These are phyloP conservation scores for Lordiphosa fenestrarum DNA, from an alignment of 2,888 invertebrate species.

Conservation along the genomic window DNA sequence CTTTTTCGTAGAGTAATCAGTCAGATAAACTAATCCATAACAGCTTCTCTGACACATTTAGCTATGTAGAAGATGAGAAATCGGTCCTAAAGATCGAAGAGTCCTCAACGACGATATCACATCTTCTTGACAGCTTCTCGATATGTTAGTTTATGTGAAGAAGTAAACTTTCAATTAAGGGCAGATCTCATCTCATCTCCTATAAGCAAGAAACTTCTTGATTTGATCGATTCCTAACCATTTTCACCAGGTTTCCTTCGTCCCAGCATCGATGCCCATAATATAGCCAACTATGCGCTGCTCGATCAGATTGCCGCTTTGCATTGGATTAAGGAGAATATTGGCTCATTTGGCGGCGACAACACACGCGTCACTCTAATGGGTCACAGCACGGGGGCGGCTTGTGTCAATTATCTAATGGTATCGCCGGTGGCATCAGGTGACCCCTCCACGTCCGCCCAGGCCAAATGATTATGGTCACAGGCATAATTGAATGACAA, in stretches of 20 bases:
- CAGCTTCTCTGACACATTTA: no score
- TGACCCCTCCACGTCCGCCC: conserved; percentile 56
- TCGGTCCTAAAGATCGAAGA: no score
- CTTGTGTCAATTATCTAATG: conserved; percentile 95
- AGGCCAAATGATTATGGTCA: conserved; percentile 3
- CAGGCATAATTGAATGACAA: conserved; percentile 13
- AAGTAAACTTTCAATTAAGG: no score
- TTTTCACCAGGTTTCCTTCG: conserved; percentile 87
- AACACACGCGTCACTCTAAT: conserved; percentile 92
- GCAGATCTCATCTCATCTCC: no score
- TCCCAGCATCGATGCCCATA: conserved; percentile 87
- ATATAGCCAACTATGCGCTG: conserved; percentile 94
- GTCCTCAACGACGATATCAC: no score
- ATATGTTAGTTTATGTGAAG: no score
- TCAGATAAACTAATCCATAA: no score
- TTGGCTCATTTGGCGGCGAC: conserved; percentile 94
- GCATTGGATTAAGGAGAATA: conserved; percentile 96
- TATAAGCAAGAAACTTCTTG: no score
- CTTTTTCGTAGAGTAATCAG: no score
- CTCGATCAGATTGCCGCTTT: conserved; percentile 96
- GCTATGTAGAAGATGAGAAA: no score
- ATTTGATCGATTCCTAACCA: no score
- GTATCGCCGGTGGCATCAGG: conserved; percentile 92
- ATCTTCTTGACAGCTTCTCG: no score
- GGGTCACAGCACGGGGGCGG: conserved; percentile 97